Evolutionary conservation across 2,888 invertebrate species (phyloP), one percentile per base, ranked within the genome.

Genomic region (Ditula angustiorana): DNA sequence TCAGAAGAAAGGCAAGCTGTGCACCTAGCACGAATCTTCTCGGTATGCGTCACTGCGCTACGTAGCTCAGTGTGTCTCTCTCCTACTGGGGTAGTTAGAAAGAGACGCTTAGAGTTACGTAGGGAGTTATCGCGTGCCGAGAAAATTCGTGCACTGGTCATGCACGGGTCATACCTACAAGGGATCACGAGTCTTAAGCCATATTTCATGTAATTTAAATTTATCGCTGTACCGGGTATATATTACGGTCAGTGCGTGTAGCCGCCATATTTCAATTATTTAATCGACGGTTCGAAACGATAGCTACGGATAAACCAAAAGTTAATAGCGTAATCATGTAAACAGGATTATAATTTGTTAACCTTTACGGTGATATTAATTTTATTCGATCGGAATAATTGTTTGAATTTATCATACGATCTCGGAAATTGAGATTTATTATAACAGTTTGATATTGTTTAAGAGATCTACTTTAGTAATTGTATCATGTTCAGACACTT

Each of bases 181-280:
- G 62, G 50, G 41, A 50, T 44, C 50, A 8, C 56, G 37, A 35
- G 26, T 41, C 24, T 35, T 13, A 13, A 46, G 52, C 28, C 35
- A 59, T 64, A 59, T 64, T 53, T 64, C 64, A 64, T 53, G 64
- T 64, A 59, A 64, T 59, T 64, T n/a, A 59, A 64, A 64, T 64
- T 59, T 59, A 64, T 59, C 16, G 52, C 53, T 23, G 16, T 37
- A 33, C 59, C 13, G 26, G 46, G 53, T 52, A 46, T 58, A 53
- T 52, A 63, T 57, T 63, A 33, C 50, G 33, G 44, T 30, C 50
- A 46, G 52, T 37, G 28, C 28, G 57, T 52, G 58, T 44, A 61
- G 21, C 41, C 50, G 53, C 37, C 64, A 59, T 59, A 64, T 59
- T 64, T 64, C 58, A 64, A 64, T 64, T 52, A 64, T 59, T 53